phyloP scores from a whole-genome alignment of 2,797 vertebrate species.

The Steatocranus sp. region DNA sequence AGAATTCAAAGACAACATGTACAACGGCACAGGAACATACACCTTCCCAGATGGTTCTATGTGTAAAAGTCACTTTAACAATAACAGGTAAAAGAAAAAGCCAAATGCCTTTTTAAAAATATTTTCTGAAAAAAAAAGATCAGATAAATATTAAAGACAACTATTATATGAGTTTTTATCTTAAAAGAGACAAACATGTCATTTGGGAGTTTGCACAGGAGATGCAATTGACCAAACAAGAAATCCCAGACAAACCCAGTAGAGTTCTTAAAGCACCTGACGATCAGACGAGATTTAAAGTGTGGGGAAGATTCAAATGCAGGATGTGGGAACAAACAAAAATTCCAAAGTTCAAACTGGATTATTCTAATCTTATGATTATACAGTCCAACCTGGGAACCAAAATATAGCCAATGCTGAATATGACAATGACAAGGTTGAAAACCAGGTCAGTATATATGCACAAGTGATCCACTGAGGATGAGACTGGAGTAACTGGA shows the following conservation, averaged over 20 bases:
- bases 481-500: not conserved
- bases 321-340: not conserved
- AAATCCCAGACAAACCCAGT: not conserved
- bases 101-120: not conserved
- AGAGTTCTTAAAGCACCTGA: not conserved
- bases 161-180: not conserved
- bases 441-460: not conserved
- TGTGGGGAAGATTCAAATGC: not conserved
- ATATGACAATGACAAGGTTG: not conserved
- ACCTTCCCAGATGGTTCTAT: constrained; percentile 77
- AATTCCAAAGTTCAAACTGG: rapidly evolving
- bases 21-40: constrained; percentile 81
- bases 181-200: not conserved
- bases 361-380: not conserved
- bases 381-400: not conserved
- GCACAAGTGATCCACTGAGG: rapidly evolving
- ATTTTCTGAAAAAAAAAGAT: not conserved
- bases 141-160: not conserved
- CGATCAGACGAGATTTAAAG: rapidly evolving
- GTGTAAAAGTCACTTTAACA: constrained; percentile 77
- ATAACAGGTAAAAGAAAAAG: constrained; percentile 75
- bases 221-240: not conserved
- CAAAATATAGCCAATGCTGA: rapidly evolving
- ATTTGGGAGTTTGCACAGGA: not conserved
- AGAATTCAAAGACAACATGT: constrained; percentile 83